Percentiles rank a stretch among this genome's conserved stretches.
These are phyloP conservation scores for Liodrosophila aerea DNA, from an alignment of 2,888 invertebrate genomes.

Conservation along the genomic window DNA sequence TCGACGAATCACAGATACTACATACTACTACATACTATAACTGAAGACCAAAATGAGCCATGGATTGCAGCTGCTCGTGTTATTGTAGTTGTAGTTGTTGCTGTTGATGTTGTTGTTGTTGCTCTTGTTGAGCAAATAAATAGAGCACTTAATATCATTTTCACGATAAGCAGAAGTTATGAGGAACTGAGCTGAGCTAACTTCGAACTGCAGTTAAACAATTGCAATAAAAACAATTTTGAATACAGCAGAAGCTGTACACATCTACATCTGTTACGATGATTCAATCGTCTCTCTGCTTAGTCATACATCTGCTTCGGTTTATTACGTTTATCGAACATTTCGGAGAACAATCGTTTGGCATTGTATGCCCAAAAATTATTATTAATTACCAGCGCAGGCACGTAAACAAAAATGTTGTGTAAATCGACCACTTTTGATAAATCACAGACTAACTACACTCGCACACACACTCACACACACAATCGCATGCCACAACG, in stretches of 20 bases:
- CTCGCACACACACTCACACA: conserved; percentile 8
- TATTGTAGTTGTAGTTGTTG: too few species aligned
- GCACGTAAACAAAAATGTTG: conserved; percentile 32
- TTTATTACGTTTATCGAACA: not conserved
- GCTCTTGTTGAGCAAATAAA: too few species aligned
- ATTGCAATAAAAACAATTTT: too few species aligned
- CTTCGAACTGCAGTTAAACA: not conserved
- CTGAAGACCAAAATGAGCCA: too few species aligned
- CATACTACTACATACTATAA: too few species aligned
- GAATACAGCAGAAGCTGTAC: not conserved
- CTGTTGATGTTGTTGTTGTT: too few species aligned
- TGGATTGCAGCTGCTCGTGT: too few species aligned
- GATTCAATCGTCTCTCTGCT: not conserved
- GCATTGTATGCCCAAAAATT: conserved; percentile 39
- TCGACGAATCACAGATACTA: too few species aligned
- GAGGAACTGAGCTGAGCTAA: too few species aligned
- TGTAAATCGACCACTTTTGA: conserved; percentile 61
- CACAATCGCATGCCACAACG: conserved; percentile 36
- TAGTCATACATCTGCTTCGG: conserved; percentile 3
- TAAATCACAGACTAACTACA: conserved; percentile 49
- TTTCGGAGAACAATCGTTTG: conserved; percentile 36
- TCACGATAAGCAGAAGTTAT: too few species aligned
- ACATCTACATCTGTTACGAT: not conserved
- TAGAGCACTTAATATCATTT: not conserved
- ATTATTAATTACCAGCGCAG: conserved; percentile 55